These are phyloP conservation scores for Aphaenogaster floridana DNA, from an alignment of 1,140 invertebrate species.

Conservation along the genomic window DNA sequence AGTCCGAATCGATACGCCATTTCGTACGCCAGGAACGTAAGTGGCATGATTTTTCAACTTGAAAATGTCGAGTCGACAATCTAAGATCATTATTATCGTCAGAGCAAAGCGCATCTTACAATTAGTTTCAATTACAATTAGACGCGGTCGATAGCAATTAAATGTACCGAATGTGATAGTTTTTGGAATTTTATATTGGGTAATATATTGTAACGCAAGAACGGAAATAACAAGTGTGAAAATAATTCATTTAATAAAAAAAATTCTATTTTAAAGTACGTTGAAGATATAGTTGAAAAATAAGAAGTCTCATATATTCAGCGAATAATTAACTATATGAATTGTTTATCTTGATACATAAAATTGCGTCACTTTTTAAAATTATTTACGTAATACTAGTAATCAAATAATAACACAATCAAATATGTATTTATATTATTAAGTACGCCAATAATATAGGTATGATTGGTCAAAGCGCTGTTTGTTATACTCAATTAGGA, in stretches of 20 bases:
- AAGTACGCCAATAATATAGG: conserved; percentile 33
- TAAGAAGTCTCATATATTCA: not conserved
- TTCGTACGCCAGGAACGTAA: not conserved
- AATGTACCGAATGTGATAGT: not conserved
- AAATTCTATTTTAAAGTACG: not conserved
- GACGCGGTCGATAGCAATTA: not conserved
- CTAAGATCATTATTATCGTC: not conserved
- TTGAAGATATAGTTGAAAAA: not conserved
- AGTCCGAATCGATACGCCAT: not conserved
- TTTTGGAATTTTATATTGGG: not conserved
- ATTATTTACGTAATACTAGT: conserved; percentile 44
- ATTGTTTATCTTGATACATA: not conserved
- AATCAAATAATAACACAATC: conserved; percentile 48
- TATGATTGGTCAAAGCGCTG: conserved; percentile 55
- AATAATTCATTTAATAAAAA: not conserved
- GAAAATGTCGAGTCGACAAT: not conserved
- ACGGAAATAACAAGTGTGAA: not conserved
- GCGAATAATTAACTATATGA: not conserved
- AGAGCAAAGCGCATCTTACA: not conserved
- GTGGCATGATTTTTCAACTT: not conserved
- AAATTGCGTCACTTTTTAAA: conserved; percentile 35
- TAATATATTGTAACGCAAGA: not conserved
- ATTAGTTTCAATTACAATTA: not conserved
- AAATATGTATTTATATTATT: conserved; percentile 59
- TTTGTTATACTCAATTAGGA: conserved; percentile 50